Evolutionary conservation across 2,113 vertebrate species (phyloP).

Genomic region (Eubucco bourcierii): DNA sequence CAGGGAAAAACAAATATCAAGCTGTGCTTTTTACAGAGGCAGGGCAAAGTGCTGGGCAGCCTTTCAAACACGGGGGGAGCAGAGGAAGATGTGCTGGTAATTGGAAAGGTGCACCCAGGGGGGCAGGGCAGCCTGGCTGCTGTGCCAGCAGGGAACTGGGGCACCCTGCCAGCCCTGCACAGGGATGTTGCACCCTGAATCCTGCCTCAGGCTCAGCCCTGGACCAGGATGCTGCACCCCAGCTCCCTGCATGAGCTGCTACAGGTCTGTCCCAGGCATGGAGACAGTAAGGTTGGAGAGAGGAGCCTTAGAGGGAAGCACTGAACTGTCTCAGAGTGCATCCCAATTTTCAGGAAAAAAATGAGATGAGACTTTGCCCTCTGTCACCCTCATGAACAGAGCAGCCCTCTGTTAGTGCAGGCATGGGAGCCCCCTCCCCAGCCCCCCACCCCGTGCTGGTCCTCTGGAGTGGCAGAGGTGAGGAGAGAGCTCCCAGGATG

Average conservation of each 20-base stretch:
- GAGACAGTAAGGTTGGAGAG: neutral
- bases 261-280: accelerated
- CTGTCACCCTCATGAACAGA: accelerated
- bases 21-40: neutral
- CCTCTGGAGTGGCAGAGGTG: neutral
- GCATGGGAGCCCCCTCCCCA: neutral
- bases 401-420: neutral
- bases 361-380: neutral
- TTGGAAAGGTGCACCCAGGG: accelerated
- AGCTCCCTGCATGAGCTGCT: too few species aligned
- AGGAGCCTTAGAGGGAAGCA: neutral
- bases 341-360: neutral
- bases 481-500: neutral
- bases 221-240: too few species aligned
- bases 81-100: neutral
- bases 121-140: neutral
- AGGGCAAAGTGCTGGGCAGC: neutral
- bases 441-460: neutral
- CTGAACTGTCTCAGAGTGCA: accelerated
- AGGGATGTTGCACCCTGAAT: neutral
- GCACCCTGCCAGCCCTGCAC: neutral
- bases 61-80: neutral
- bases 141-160: too few species aligned
- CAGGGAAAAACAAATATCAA: slow-evolving; percentile 17
- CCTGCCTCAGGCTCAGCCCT: accelerated